Evolutionary conservation across 2,888 invertebrate species (phyloP).

Genomic region (Agonum fuliginosum): DNA sequence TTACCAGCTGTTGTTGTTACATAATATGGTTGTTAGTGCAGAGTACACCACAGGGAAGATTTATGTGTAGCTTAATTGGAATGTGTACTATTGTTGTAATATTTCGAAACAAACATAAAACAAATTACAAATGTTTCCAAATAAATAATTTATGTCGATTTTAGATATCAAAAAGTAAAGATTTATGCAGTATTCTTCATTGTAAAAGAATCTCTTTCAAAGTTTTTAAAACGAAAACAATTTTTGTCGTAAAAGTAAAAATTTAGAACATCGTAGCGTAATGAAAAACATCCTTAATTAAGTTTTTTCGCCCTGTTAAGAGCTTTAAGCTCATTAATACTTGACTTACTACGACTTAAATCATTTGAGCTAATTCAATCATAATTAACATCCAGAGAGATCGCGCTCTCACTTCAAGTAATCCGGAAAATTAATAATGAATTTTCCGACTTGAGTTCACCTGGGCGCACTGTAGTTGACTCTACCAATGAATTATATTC

Average conservation of each 20-base stretch:
- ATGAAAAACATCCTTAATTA: constrained; percentile 50
- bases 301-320: constrained; percentile 38
- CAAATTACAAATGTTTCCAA: no score
- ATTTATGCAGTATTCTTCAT: no score
- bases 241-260: constrained; percentile 44
- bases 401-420: constrained; percentile 7
- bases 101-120: no score
- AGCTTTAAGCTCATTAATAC: constrained; percentile 47
- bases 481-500: neutral
- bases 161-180: no score
- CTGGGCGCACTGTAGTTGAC: neutral
- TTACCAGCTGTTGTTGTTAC: no score
- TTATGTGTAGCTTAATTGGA: no score
- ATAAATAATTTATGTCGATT: no score
- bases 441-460: constrained; percentile 28
- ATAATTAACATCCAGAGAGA: constrained; percentile 50
- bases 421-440: constrained; percentile 37
- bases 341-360: constrained; percentile 50
- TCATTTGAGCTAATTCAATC: constrained; percentile 52
- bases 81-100: no score
- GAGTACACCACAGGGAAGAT: no score
- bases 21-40: no score
- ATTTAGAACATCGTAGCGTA: constrained; percentile 28
- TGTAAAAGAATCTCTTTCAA: constrained; percentile 1
- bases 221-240: constrained; percentile 45